Evolutionary conservation across 2,113 vertebrate genomes (phyloP), one percentile per base, ranked within the genome.

Genomic region (Nibea coibor): DNA sequence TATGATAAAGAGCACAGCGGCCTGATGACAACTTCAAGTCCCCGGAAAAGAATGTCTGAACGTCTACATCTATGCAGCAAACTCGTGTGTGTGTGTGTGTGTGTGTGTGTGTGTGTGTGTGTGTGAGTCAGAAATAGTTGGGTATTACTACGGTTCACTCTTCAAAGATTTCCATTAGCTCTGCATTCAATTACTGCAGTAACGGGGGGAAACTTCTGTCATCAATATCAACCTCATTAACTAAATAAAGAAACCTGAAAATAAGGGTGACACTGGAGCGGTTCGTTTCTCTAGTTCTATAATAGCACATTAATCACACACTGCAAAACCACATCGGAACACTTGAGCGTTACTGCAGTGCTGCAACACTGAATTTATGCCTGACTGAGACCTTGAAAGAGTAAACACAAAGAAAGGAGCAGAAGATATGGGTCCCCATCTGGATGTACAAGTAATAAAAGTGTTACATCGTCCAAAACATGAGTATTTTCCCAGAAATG

Each of bases 181-280:
- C 35, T 39, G 17, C 57, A 53, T 26, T 62, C 7, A 22, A 53
- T 62, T n/a, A 17, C 53, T 50, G 61, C 69, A 65, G 51, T 5
- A 12, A 28, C 28, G 51, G 35, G 51, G 63, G 48, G 71, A 35
- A 84, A 72, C 50, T 58, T 62, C 5, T 66, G 54, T 59, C 75
- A 59, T 82, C 56, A 65, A 75, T 73, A 65, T 50, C 58, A 61
- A 45, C 63, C 31, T 50, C 80, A 83, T 77, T 80, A 83, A 74
- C 14, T 6, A 20, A 72, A 79, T 72, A 69, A 80, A 73, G 28
- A 53, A 59, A 53, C 17, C 4, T 47, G 45, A 28, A 74, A 82
- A 66, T 19, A 43, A 43, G 53, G 26, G 72, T 9, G 69, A 19
- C 69, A 22, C 14, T 51, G 42, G 12, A 58, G 58, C 53, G 16